phyloP scores from a whole-genome alignment of 2,888 invertebrate species.

The Esperia sulphurella region DNA sequence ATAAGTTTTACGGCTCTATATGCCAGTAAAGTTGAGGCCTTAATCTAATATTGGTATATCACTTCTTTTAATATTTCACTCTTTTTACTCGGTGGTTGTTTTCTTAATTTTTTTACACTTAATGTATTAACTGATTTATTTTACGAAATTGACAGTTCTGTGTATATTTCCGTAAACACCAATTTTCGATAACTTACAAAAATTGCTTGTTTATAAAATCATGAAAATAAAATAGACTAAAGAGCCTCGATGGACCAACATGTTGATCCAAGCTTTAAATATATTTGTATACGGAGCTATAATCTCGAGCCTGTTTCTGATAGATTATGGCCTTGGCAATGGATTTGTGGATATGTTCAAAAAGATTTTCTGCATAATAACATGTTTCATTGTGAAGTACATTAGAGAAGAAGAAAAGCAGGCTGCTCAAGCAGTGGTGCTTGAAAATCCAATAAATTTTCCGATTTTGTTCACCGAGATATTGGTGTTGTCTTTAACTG shows the following conservation, averaged over 20 bases:
- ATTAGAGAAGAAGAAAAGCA: slow-evolving; percentile 40
- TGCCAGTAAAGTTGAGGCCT: no score
- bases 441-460: slow-evolving; percentile 34
- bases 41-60: no score
- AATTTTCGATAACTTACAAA: background rate
- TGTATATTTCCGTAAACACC: no score
- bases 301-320: slow-evolving; percentile 39
- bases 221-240: background rate
- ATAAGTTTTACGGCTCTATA: no score
- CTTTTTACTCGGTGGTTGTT: no score
- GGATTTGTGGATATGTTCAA: slow-evolving; percentile 46
- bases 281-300: slow-evolving; percentile 29
- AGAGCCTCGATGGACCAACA: slow-evolving; percentile 15
- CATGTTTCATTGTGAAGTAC: slow-evolving; percentile 41
- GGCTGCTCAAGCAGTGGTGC: slow-evolving; percentile 12
- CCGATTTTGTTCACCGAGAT: slow-evolving; percentile 44
- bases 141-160: no score
- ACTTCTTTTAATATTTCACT: no score
- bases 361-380: slow-evolving; percentile 35
- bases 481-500: slow-evolving; percentile 37
- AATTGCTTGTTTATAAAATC: background rate
- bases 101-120: no score
- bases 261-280: slow-evolving; percentile 32
- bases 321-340: slow-evolving; percentile 53
- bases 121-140: no score